Percentiles rank a stretch among this genome's conserved stretches.
Evolutionary conservation across 2,797 vertebrate species (phyloP).

Genomic region (Kryptopterus vitreolus): DNA sequence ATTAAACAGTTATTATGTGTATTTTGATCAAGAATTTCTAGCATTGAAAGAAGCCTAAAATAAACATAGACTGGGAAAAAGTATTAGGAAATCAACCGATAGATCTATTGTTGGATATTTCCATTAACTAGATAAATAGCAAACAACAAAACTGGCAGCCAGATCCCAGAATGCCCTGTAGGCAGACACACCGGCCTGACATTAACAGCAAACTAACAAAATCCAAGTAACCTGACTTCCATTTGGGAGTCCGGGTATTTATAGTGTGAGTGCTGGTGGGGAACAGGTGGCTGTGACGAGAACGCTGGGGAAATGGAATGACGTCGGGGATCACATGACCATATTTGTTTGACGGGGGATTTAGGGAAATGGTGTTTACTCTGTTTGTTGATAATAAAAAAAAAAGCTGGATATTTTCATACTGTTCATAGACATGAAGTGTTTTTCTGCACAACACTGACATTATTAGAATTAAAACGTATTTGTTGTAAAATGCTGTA

Average conservation of each 20-base stretch:
- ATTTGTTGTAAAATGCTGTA: too few relatives aligned
- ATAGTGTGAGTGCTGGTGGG: not conserved
- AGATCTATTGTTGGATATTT: not conserved
- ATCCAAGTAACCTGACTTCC: not conserved
- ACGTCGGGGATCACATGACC: not conserved
- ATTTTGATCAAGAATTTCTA: too few relatives aligned
- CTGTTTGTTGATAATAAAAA: not conserved
- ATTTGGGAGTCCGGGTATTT: not conserved
- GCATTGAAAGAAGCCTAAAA: not conserved
- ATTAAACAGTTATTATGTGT: not conserved
- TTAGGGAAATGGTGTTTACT: not conserved
- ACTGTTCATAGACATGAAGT: not conserved
- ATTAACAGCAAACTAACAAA: not conserved
- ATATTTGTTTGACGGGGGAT: not conserved
- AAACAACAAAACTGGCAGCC: not conserved
- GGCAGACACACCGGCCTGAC: not conserved
- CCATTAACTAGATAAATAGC: not conserved
- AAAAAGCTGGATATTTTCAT: not conserved
- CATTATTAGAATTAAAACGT: too few relatives aligned
- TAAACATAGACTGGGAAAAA: not conserved
- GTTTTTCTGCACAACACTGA: not conserved
- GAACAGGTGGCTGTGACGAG: not conserved
- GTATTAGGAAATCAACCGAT: not conserved
- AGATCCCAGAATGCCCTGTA: not conserved
- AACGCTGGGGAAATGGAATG: not conserved